Percentiles rank a stretch among this genome's conserved stretches.
phyloP scores from a whole-genome alignment of 2,888 invertebrate species.

The Bhutanitis thaidina region DNA sequence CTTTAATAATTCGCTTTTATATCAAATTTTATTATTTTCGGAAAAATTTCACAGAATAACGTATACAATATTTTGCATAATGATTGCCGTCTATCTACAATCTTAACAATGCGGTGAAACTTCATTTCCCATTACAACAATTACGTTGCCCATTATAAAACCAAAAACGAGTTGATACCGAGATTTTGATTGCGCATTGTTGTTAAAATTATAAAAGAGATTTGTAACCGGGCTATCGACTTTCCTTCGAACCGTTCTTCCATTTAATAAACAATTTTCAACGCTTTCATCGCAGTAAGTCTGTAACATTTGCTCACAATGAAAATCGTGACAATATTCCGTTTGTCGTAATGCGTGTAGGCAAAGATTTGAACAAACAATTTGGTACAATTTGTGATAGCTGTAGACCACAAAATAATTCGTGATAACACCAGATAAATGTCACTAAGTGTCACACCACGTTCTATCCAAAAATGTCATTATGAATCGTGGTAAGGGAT shows the following conservation, averaged over 20 bases:
- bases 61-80: neutral
- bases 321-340: conserved; percentile 45
- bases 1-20: too few species aligned
- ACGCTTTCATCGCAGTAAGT: conserved; percentile 59
- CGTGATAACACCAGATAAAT: conserved; percentile 7
- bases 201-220: conserved; percentile 18
- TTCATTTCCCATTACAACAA: conserved; percentile 18
- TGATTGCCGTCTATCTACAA: neutral
- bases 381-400: conserved; percentile 18
- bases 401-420: conserved; percentile 6
- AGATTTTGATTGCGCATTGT: conserved; percentile 19
- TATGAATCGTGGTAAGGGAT: neutral
- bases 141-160: conserved; percentile 18
- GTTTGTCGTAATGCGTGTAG: conserved; percentile 4
- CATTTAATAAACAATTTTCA: conserved; percentile 56
- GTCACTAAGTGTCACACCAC: neutral
- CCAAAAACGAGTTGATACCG: conserved; percentile 10
- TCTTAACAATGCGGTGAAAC: conserved; percentile 14
- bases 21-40: too few species aligned
- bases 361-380: conserved; percentile 18
- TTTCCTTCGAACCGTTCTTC: conserved; percentile 51
- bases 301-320: conserved; percentile 49
- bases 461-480: conserved; percentile 4
- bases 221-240: conserved; percentile 28
- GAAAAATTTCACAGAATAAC: neutral